Base-by-base conservation (phyloP, 1,140 invertebrate genomes). In the Drosophila nannoptera region DNA sequence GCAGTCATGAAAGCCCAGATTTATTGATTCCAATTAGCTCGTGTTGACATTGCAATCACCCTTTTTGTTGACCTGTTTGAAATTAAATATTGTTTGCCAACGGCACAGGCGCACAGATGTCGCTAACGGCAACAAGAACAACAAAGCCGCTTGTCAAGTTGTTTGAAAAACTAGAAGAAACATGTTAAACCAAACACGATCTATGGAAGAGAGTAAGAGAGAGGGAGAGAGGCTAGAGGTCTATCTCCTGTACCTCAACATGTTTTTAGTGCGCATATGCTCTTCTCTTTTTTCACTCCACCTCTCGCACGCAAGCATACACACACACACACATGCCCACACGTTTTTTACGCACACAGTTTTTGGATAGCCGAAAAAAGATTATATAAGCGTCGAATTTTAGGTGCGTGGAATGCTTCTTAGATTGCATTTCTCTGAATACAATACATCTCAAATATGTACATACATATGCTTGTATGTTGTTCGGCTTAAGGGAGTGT, bases 61-160 rank as follows among this genome's bases (percentile, higher is more conserved):
- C 4, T 9, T 14, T 16, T 46, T 63, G 67, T 16, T 8, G 5
- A n/a, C 62, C 63, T 74, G 62, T 73, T 64, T 56, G 60, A 86
- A 65, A 86, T 86, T 72, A 63, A 86, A 86, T 86, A 86, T 81
- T 84, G 81, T 73, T 86, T 72, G 77, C 22, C 64, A 54, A 29
- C 12, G 2, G 48, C 46, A 66, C 63, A 87, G 81, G 81, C 70
- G 77, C 71, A 4, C 81, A 86, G 81, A 66, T n/a, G 31, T 31
- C 7, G 7, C 6, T 16, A 75, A 22, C 22, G 63, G 11, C 11
- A 54, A 58, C 40, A 7, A 6, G n/a, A 14, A 48, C 31, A 7
- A 52, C 22, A 14, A 46, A 60, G 55, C 16, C 8, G 63, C 63
- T 75, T 46, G 46, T 11, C 33, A 64, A 76, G 35, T 48, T 29